Evolutionary conservation across 53 echinoderm and acorn worm genomes (phyloP).

Genomic region (Hippasteria phrygiana): DNA sequence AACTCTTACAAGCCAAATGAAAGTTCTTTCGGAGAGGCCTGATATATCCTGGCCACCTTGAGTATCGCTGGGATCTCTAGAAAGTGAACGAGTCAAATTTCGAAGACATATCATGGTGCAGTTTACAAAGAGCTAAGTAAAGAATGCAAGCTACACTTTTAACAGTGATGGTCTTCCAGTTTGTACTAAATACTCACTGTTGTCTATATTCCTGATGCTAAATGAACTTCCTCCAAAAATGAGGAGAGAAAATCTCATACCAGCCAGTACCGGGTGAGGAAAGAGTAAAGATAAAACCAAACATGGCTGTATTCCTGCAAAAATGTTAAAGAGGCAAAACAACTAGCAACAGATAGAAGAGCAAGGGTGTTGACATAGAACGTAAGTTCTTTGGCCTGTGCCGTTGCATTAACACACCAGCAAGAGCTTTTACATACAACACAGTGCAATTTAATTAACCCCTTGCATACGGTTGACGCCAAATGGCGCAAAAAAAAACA

Average conservation of each 20-base stretch:
- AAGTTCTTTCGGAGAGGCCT: conserved; percentile 22
- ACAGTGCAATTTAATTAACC: conserved; percentile 67
- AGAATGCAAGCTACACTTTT: conserved; percentile 54
- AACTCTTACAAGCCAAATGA: conserved; percentile 4
- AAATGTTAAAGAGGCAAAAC: conserved; percentile 65
- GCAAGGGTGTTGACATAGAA: conserved; percentile 7
- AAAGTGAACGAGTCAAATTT: conserved; percentile 37
- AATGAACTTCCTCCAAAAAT: conserved; percentile 69
- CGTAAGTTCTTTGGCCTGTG: conserved; percentile 65
- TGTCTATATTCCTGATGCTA: conserved; percentile 66
- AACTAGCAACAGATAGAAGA: conserved; percentile 57
- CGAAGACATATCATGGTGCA: too few species aligned
- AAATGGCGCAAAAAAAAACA: too few species aligned
- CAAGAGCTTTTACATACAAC: conserved; percentile 64
- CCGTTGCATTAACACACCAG: conserved; percentile 69
- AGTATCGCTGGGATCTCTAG: background rate
- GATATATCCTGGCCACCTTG: conserved; percentile 27
- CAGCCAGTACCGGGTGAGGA: conserved; percentile 66
- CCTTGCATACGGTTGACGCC: too few species aligned
- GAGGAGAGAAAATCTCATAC: conserved; percentile 48
- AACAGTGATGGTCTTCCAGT: conserved; percentile 59
- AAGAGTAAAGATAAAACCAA: conserved; percentile 57
- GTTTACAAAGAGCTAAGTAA: too few species aligned
- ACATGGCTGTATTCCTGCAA: conserved; percentile 53
- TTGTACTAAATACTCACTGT: conserved; percentile 59